Percentiles rank a stretch among this genome's conserved stretches.
Evolutionary conservation across 1,140 invertebrate genomes (phyloP).

Genomic region (Zaprionus davidi): DNA sequence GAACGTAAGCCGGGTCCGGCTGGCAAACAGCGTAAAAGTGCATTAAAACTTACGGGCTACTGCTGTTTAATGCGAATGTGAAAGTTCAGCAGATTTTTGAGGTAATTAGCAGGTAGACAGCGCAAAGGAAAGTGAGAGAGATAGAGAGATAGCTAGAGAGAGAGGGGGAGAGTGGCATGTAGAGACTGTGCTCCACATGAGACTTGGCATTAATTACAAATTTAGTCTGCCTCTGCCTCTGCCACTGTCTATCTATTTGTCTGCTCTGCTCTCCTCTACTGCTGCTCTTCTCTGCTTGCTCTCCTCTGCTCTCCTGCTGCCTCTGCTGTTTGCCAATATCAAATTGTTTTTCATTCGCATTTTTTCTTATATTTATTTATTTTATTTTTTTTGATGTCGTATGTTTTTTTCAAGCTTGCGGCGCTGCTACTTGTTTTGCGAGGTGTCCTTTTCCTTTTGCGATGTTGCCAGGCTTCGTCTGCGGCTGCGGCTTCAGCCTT

Average conservation of each 20-base stretch:
- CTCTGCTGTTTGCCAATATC: slow-evolving; percentile 43
- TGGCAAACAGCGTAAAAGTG: slow-evolving; percentile 26
- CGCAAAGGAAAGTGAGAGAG: not conserved
- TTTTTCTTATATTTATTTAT: slow-evolving; percentile 29
- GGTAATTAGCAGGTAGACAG: slow-evolving; percentile 49
- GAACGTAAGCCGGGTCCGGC: not conserved
- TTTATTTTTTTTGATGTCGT: slow-evolving; percentile 28
- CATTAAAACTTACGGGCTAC: slow-evolving; percentile 50
- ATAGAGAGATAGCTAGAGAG: not conserved
- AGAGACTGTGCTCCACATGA: slow-evolving; percentile 2
- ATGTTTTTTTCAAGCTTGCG: slow-evolving; percentile 35
- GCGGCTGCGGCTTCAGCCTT: slow-evolving; percentile 4
- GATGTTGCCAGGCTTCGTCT: slow-evolving; percentile 27
- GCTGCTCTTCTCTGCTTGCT: not conserved
- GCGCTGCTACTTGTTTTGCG: slow-evolving; percentile 31
- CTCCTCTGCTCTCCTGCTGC: not conserved
- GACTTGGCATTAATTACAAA: slow-evolving; percentile 48
- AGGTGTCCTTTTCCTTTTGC: slow-evolving; percentile 43
- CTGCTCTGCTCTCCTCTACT: not conserved
- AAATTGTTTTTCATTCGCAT: slow-evolving; percentile 42
- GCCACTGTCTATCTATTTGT: slow-evolving; percentile 21
- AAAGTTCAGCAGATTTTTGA: slow-evolving; percentile 38
- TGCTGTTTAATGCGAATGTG: slow-evolving; percentile 24
- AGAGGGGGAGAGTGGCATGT: not conserved
- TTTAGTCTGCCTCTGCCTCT: slow-evolving; percentile 25